Evolutionary conservation across 2,113 vertebrate species (phyloP).

Genomic region (Callipepla squamata): DNA sequence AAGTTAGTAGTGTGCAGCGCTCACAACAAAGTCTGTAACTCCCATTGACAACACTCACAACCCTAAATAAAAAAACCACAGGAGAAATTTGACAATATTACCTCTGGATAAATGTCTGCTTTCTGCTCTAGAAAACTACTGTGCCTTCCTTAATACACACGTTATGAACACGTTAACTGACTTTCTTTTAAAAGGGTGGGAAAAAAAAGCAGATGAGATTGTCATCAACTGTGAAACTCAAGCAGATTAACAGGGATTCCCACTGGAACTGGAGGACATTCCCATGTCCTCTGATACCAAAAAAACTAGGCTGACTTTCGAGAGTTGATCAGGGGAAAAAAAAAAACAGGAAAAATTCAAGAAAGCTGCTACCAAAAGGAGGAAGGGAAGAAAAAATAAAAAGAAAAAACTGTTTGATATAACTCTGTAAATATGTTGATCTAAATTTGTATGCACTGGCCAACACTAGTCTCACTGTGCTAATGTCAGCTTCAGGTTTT

Average conservation of each 20-base stretch:
- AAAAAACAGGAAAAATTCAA: neutral
- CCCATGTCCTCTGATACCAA: neutral
- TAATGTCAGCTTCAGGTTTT: neutral
- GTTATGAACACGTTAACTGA: neutral
- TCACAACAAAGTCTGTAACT: neutral
- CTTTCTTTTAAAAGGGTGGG: neutral
- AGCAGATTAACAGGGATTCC: neutral
- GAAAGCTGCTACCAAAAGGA: neutral
- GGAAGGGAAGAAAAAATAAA: neutral
- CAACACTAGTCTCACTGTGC: neutral
- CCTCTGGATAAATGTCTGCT: neutral
- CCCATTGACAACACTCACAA: neutral
- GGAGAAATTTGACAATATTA: conserved; percentile 18
- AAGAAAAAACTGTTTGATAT: neutral
- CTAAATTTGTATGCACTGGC: neutral
- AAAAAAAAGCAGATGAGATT: neutral
- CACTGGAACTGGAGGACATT: neutral
- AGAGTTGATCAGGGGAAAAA: neutral
- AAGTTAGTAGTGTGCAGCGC: neutral
- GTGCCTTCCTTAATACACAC: neutral
- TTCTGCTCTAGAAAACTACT: neutral
- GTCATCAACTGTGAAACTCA: neutral
- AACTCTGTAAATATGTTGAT: neutral
- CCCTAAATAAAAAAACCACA: neutral
- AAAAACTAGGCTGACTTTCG: neutral